phyloP scores from a whole-genome alignment of 2,113 vertebrate genomes.

The Ictalurus punctatus region DNA sequence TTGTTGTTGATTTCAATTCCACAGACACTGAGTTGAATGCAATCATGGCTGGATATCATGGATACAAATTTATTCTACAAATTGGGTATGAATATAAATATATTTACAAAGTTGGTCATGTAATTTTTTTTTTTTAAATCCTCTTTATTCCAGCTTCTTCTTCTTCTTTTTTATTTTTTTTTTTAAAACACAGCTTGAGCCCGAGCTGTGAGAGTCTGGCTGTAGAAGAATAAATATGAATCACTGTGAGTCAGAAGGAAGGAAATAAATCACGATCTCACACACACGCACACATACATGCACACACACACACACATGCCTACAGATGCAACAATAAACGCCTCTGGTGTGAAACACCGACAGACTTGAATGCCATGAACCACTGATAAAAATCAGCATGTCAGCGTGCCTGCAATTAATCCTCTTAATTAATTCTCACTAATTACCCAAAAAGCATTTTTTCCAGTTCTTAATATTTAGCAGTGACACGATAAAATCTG shows the following conservation, averaged over 20 bases:
- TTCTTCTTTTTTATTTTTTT: background rate
- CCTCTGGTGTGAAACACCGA: conserved; percentile 1
- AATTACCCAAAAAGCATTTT: conserved; percentile 2
- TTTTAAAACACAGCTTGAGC: background rate
- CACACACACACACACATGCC: background rate
- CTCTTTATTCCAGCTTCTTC: too few species aligned
- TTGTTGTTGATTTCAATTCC: background rate
- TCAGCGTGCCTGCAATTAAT: background rate
- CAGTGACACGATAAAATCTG: background rate
- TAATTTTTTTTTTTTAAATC: background rate
- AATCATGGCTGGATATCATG: background rate
- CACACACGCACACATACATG: background rate
- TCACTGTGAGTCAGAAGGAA: conserved; percentile 45
- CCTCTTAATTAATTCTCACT: background rate
- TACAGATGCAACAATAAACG: background rate
- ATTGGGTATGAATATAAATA: background rate
- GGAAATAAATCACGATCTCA: conserved; percentile 48
- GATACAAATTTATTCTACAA: background rate
- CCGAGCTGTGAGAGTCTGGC: background rate
- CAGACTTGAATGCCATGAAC: conserved; percentile 3
- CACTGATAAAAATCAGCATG: conserved; percentile 15
- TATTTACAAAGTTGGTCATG: background rate
- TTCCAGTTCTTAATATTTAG: background rate
- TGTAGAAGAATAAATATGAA: conserved; percentile 34
- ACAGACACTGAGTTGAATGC: background rate